phyloP scores from a whole-genome alignment of 2,888 invertebrate species.

The Tyria jacobaeae region DNA sequence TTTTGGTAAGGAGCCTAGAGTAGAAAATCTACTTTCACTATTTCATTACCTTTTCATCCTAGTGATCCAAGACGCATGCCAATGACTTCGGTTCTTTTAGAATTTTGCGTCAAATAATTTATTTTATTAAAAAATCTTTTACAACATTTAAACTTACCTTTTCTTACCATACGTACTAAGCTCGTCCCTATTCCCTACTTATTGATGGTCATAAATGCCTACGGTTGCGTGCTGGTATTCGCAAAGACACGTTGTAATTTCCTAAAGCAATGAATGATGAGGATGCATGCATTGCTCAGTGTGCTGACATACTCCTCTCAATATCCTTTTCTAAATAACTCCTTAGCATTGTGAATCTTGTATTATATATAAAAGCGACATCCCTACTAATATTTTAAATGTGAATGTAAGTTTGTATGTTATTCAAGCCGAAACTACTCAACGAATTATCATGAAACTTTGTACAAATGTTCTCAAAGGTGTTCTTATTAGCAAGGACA shows the following conservation, averaged over 20 bases:
- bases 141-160: background rate
- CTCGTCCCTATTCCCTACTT: slow-evolving; percentile 28
- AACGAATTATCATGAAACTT: no score
- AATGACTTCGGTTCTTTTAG: no score
- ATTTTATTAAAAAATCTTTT: background rate
- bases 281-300: slow-evolving; percentile 21
- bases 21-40: no score
- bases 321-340: slow-evolving; percentile 12
- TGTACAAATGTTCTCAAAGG: no score
- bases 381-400: no score
- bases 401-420: no score
- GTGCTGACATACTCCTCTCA: slow-evolving; percentile 14
- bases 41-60: no score
- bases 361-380: background rate
- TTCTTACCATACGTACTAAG: background rate
- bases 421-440: no score
- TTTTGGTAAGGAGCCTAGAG: no score
- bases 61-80: no score
- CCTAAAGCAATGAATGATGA: slow-evolving; percentile 25
- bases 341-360: slow-evolving; percentile 1
- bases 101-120: no score
- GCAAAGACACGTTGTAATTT: slow-evolving; percentile 21
- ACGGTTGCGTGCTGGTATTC: slow-evolving; percentile 31
- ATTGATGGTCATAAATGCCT: slow-evolving; percentile 30
- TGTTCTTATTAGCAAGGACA: no score